A percentile compares a stretch with the other conserved stretches of the same genome.
phyloP scores from a whole-genome alignment of 2,797 vertebrate genomes.

The Centroberyx gerrardi region DNA sequence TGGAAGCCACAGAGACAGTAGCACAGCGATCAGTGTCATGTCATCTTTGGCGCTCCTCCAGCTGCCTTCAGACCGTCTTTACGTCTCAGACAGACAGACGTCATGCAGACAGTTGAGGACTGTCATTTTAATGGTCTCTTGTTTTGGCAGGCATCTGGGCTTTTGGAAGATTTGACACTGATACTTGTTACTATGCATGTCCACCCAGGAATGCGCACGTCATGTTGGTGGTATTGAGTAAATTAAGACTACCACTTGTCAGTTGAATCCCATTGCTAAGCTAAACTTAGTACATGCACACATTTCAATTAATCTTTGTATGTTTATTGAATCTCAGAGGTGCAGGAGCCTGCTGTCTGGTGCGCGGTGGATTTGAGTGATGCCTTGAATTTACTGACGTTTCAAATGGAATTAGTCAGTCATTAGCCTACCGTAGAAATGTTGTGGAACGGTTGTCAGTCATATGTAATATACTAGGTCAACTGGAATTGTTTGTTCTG shows the following conservation, averaged over 20 bases:
- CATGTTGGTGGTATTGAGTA: slow-evolving; percentile 35
- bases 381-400: slow-evolving; percentile 15
- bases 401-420: slow-evolving; percentile 49
- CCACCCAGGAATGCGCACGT: slow-evolving; percentile 56
- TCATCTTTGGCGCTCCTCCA: slow-evolving; percentile 78
- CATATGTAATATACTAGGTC: slow-evolving; percentile 51
- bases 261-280: slow-evolving; percentile 10
- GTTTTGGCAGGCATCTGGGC: slow-evolving; percentile 66
- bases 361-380: slow-evolving; percentile 8
- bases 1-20: slow-evolving; percentile 67
- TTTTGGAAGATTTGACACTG: slow-evolving; percentile 60
- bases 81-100: slow-evolving; percentile 65
- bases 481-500: slow-evolving; percentile 65
- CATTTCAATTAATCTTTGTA: slow-evolving; percentile 1
- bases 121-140: slow-evolving; percentile 69
- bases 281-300: background rate
- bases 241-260: slow-evolving; percentile 46
- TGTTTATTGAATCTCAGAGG: slow-evolving; percentile 10
- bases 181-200: slow-evolving; percentile 53
- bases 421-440: slow-evolving; percentile 60
- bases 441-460: slow-evolving; percentile 70
- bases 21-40: slow-evolving; percentile 73
- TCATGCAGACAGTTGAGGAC: slow-evolving; percentile 72
- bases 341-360: background rate
- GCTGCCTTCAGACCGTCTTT: slow-evolving; percentile 69